Conservation (phyloP, 2,797 vertebrate species). For the Lycodopsis pacificus region DNA sequence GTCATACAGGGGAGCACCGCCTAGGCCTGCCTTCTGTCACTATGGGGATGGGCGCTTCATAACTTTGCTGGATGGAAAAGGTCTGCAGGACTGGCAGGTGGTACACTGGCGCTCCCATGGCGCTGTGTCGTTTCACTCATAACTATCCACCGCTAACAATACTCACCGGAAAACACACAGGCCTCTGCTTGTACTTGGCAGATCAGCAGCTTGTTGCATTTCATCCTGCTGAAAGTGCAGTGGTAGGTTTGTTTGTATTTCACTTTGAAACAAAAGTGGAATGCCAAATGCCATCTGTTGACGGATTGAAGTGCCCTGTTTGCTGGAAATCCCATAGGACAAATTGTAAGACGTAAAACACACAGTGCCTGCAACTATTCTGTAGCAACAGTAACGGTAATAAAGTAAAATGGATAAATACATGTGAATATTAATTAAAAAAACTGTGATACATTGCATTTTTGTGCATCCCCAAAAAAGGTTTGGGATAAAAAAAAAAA, state of each 20-base stretch:
- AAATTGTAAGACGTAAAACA: conserved; percentile 1
- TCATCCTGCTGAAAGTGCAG: conserved; percentile 28
- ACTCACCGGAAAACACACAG: conserved; percentile 71
- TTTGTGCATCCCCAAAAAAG: background rate
- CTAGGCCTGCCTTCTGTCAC: conserved; percentile 84
- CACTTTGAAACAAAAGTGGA: conserved; percentile 7
- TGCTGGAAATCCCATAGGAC: conserved; percentile 14
- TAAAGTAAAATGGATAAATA: background rate
- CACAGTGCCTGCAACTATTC: no score
- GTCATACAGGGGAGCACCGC: conserved; percentile 71
- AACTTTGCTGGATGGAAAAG: conserved; percentile 84
- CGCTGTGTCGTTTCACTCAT: conserved; percentile 65
- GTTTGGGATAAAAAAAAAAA: background rate
- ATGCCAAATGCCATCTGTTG: conserved; percentile 10
- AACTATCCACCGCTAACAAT: conserved; percentile 67
- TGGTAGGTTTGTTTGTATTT: conserved; percentile 19
- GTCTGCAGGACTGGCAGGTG: conserved; percentile 84
- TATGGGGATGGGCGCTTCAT: conserved; percentile 80
- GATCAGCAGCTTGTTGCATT: conserved; percentile 60
- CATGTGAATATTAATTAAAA: conserved; percentile 1
- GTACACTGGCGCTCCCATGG: conserved; percentile 82
- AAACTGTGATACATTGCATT: background rate
- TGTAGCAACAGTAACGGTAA: background rate
- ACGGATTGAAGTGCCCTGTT: conserved; percentile 17
- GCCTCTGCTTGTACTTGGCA: conserved; percentile 62